Base-by-base conservation (phyloP, 1,140 invertebrate genomes). In the Brachionus asplanchnoidis region DNA sequence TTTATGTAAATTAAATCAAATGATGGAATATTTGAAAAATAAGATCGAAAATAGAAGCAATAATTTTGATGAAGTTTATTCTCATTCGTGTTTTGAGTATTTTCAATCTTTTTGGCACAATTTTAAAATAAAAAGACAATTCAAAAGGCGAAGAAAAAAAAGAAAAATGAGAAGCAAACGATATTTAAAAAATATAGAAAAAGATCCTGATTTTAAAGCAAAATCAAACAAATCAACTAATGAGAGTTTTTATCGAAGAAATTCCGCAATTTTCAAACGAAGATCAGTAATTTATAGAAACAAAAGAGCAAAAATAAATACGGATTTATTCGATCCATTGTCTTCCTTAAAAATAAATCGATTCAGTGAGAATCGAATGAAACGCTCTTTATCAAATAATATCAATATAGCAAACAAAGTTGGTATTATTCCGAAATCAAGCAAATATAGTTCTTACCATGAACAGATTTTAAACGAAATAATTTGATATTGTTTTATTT, bases 1-100 rank as follows among this genome's bases (percentile, higher is more conserved):
- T 77, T 77, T 77, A 28, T 77, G 73, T 36, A 77, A 77, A 17
- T 77, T 44, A 50, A 77, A 77, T 28, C n/a, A 12, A 23, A 77
- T 77, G 20, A 12, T 77, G 20, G 23, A 46, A 12, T 50, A 50
- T 26, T 4, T 77, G 23, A 77, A 36, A 77, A 26, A 50, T 14
- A 50, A 77, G n/a, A 28, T 73, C 1, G 28, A 40, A 73, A 42
- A 42, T 8, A 42, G 11, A 26, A 20, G 12, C 20, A 11, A 46
- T 4, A 50, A 17, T 14, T 26, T 9, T 50, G n/a, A 75, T 23
- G 36, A 42, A 17, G 9, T 26, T 50, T 12, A 77, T 50, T 11
- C 46, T 12, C n/a, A 50, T 26, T 14, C 8, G 26, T 77, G 42
- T 14, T 50, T 20, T 3, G 42, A 77, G 8, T 77, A 77, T 77